Base-by-base conservation (phyloP, 1,140 invertebrate species). In the Bombus picipes region DNA sequence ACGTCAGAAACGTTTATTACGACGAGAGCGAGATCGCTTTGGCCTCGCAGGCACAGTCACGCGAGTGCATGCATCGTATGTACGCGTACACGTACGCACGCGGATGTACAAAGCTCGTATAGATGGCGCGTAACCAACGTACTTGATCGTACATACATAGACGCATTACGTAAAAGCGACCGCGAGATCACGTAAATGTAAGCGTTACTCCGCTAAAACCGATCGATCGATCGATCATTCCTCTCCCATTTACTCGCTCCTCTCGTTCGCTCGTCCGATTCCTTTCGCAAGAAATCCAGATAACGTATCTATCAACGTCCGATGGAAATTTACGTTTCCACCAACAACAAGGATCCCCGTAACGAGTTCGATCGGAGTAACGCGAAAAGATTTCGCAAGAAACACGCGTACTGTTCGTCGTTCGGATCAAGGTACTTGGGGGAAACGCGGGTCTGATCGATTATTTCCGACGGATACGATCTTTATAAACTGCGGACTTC, bases 1-100 rank as follows among this genome's bases (percentile, higher is more conserved):
- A 59, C 13, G 66, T 62, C 37, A 32, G 43, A 37, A 83, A 47
- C 77, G 41, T 76, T 84, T 80, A 76, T 83, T 70, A 80, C 65
- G 66, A 68, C 57, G 73, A 59, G 73, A 74, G 41, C 86, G 72
- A 77, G 22, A 80, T 88, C 65, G 78, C 73, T 85, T 85, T 78
- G 59, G 10, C 62, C 66, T 59, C 68, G 57, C 34, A 47, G 65
- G 32, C 41, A 53, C 2, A 12, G 68, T 28, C 4, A 37, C 28
- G 68, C 47, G 2, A 47, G n/a, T 65, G n/a, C 39, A 73, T 73
- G 70, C 47, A 65, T 73, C 80, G 43, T 81, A 37, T 9, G 39
- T 28, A 47, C 13, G n/a, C 32, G 34, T 25, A 71, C 8, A n/a
- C 43, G 12, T 32, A 66, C 6, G 9, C 15, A 39, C 25, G 3